Evolutionary conservation across 2,888 invertebrate species (phyloP), one percentile per base, ranked within the genome.

Genomic region (Diogma glabrata): DNA sequence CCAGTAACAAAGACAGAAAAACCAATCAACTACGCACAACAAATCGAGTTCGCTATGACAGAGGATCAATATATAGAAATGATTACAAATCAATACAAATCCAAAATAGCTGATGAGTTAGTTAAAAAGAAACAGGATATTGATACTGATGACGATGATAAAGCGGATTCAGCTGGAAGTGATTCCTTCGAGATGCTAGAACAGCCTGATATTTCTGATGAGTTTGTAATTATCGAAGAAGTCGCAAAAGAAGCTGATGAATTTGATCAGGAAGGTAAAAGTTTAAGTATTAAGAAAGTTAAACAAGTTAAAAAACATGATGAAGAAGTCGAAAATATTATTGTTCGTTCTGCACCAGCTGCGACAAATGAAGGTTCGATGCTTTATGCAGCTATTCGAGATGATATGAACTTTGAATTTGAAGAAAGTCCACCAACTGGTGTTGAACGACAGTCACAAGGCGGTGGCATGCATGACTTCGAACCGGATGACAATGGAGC

Each of bases 171-270:
- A 0, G 87, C 87, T 0, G 82, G 78, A 9, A 85, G 84, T 60
- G 89, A 89, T 64, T 89, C 89, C 20, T 90, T 90, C 66, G 90
- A 90, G 74, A 78, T 90, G 75, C 74, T 90, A 1, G 89, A 90
- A 59, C 88, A 87, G 63, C 88, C 89, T 1, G 87, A 87, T 62
- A 79, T 89, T 58, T 84, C 87, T 57, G 90, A 90, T 61, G 89
- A 90, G 60, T 89, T 89, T 63, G 87, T 90, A 1, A 87, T 89
- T 0, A 84, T 89, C 55, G 89, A 89, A 70, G 90, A 90, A 67
- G 88, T 90, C 2, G 89, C 85, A 2, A 85, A 82, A 63, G 89
- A 90, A 71, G 89, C 89, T 1, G 79, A 82, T 59, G 90, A 90
- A 69, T 80, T 78, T 52, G 89, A 89, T 60, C 74, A 81, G 3